Evolutionary conservation across 2,113 vertebrate species (phyloP).

Genomic region (Carassius carassius): DNA sequence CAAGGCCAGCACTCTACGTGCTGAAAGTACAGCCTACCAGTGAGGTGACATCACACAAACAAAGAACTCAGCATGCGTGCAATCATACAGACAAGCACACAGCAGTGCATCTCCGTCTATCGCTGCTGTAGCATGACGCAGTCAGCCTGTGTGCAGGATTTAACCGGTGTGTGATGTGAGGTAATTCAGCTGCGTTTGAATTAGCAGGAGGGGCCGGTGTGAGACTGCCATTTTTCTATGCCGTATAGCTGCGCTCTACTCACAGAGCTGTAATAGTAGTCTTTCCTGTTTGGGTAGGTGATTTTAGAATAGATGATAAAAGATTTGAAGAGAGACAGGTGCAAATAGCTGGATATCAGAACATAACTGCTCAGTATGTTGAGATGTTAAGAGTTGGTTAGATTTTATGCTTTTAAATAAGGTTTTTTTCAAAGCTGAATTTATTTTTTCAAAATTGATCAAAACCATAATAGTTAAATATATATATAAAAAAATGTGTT

Average conservation of each 20-base stretch:
- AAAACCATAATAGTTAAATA: too few species aligned
- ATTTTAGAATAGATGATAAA: too few species aligned
- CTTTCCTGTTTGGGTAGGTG: constrained; percentile 26
- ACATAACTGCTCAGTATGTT: too few species aligned
- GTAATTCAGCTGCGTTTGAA: constrained; percentile 29
- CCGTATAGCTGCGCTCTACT: constrained; percentile 63
- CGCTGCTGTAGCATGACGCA: not conserved
- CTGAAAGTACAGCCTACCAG: constrained; percentile 59
- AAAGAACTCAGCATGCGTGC: constrained; percentile 26
- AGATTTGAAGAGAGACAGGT: too few species aligned
- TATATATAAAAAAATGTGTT: too few species aligned
- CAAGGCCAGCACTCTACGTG: constrained; percentile 32
- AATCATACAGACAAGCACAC: constrained; percentile 32
- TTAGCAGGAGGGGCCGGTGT: constrained; percentile 28
- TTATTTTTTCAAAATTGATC: too few species aligned
- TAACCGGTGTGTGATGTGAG: constrained; percentile 41
- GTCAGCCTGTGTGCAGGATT: constrained; percentile 28
- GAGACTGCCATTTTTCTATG: constrained; percentile 57
- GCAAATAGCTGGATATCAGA: too few species aligned
- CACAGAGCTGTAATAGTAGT: constrained; percentile 74
- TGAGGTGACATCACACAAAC: constrained; percentile 20
- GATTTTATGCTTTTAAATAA: too few species aligned
- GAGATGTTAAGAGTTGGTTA: too few species aligned
- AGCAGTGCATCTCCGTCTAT: not conserved
- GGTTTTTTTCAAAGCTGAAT: too few species aligned